Evolutionary conservation across 2,888 invertebrate species (phyloP), one percentile per base, ranked within the genome.

Genomic region (Myathropa florea): DNA sequence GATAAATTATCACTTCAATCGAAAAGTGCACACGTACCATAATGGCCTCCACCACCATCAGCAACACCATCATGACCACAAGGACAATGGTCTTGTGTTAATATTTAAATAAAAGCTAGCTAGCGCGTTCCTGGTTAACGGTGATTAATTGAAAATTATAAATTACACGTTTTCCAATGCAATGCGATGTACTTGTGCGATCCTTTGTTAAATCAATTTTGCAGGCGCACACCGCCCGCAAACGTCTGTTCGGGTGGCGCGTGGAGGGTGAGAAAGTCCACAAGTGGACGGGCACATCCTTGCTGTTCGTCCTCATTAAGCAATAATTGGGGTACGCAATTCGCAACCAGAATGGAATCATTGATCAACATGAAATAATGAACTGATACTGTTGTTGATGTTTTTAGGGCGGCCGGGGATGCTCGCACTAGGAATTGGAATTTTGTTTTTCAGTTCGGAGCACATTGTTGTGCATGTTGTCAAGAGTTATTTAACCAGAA

Each of bases 381-480:
- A 82, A 79, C 86, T 83, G 82, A 83, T 83, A 86, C 86, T 86
- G 86, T 79, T 86, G 86, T 79, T 86, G 82, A 86, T 86, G 86
- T 75, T 83, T 85, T 83, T 64, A 61, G 79, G 70, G 78, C 78
- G 46, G 46, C 46, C n/a, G 10, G 33, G 9, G 83, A 86, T 82
- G n/a, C n/a, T n/a, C n/a, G n/a, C n/a, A 78, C 86, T 79, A 82
- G 64, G 82, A 85, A 60, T 57, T 82, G 64, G 82, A 85, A 60
- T 57, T 82, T 85, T 18, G 46, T 72, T 81, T 81, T 81, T 84
- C 84, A 82, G 81, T 86, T 79, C 53, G 65, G 10, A 86, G 86
- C 83, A 82, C 86, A 86, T 60, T 72, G 86, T 75, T 83, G 86
- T 86, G 83, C 86, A 79, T 86, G 83, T 86, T 86, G 82, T 86